These are phyloP conservation scores for Cranoglanis bouderius DNA, from an alignment of 2,113 vertebrate species.

Conservation along the genomic window DNA sequence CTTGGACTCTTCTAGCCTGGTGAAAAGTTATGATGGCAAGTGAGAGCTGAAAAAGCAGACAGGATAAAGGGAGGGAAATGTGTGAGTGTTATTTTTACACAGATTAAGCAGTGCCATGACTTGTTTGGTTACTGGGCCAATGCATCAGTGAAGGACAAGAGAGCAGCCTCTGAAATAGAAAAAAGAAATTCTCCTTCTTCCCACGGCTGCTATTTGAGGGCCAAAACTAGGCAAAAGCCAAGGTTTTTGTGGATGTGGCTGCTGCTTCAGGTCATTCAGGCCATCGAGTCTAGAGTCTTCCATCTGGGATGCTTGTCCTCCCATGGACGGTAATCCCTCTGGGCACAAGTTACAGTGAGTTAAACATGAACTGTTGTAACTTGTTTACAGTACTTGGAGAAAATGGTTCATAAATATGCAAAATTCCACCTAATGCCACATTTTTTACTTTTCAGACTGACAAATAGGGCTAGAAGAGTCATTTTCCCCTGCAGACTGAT, in stretches of 20 bases:
- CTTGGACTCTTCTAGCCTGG: constrained; percentile 4
- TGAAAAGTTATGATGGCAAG: constrained; percentile 45
- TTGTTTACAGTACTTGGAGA: not conserved
- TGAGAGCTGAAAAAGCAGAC: constrained; percentile 67
- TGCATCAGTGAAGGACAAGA: constrained; percentile 29
- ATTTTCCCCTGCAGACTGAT: not conserved
- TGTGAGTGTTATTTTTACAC: constrained; percentile 61
- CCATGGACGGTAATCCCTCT: constrained; percentile 46
- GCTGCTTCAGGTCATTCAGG: constrained; percentile 20
- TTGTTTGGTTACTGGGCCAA: constrained; percentile 35
- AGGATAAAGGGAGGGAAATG: constrained; percentile 50
- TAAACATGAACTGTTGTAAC: constrained; percentile 29
- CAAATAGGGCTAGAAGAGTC: not conserved
- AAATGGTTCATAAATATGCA: not conserved
- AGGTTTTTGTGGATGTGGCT: constrained; percentile 42
- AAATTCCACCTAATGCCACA: not conserved
- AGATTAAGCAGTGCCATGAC: constrained; percentile 44
- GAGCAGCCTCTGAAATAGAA: not conserved
- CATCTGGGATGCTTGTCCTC: not conserved
- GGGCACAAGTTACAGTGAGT: constrained; percentile 58
- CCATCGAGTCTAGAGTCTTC: constrained; percentile 8
- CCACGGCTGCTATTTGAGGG: constrained; percentile 45
- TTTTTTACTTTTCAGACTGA: not conserved
- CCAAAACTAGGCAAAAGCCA: constrained; percentile 27
- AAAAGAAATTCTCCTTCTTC: constrained; percentile 31